Percentiles rank a stretch among this genome's conserved stretches.
Evolutionary conservation across 2,113 vertebrate genomes (phyloP).

Genomic region (Otocyon megalotis): DNA sequence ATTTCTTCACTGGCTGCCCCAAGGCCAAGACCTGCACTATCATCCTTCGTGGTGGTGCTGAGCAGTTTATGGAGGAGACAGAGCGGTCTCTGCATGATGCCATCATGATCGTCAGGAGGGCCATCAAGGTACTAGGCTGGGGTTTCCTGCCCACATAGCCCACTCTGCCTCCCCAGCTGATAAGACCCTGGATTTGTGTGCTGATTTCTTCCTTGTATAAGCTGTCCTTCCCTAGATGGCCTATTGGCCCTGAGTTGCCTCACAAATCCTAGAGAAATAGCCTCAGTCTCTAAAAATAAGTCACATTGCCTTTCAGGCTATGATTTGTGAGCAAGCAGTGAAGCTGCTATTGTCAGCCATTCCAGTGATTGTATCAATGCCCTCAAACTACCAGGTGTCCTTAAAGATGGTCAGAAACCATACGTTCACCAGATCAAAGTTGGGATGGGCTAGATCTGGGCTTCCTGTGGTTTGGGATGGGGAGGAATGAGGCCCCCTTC

Average conservation of each 20-base stretch:
- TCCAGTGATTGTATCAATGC: not conserved
- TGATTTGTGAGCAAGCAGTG: not conserved
- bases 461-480: not conserved
- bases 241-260: not conserved
- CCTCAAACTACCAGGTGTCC: not conserved
- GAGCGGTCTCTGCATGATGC: constrained; percentile 98
- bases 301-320: not conserved
- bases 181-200: not conserved
- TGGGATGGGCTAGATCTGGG: not conserved
- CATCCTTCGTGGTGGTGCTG: constrained; percentile 95
- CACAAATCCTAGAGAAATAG: not conserved
- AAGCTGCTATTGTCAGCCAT: not conserved
- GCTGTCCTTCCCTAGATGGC: not conserved
- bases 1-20: constrained; percentile 97
- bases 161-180: not conserved
- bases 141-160: not conserved
- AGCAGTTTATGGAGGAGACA: constrained; percentile 99
- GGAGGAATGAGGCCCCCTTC: not conserved
- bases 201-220: not conserved
- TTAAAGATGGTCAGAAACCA: not conserved
- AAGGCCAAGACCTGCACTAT: constrained; percentile 98
- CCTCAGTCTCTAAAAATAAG: not conserved
- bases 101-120: constrained; percentile 98
- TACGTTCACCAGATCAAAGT: not conserved
- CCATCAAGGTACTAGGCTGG: constrained; percentile 93